phyloP scores from a whole-genome alignment of 2,113 vertebrate species.

The Porphyrio hochstetteri region DNA sequence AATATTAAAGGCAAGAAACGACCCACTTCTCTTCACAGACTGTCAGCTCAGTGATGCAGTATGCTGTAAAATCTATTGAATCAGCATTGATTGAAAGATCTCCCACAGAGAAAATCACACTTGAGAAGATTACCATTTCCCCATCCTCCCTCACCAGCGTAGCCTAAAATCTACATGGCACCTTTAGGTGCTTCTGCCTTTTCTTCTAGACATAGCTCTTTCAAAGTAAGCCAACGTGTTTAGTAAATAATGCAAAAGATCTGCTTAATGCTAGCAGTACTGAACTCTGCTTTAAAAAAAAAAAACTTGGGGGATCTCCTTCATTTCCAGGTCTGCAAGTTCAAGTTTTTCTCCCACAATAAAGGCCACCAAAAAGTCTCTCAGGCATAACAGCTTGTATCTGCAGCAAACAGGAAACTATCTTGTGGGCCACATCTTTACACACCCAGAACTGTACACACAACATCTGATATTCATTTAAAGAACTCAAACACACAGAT shows the following conservation, averaged over 20 bases:
- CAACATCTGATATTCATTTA: neutral
- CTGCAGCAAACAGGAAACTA: neutral
- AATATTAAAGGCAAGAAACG: neutral
- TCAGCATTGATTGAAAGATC: neutral
- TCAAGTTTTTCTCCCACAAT: neutral
- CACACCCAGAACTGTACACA: rapidly evolving
- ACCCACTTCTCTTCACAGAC: neutral
- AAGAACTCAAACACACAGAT: neutral
- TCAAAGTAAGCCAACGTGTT: neutral
- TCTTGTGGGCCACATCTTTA: neutral
- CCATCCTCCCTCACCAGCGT: neutral
- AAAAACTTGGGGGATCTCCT: neutral
- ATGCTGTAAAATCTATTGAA: neutral
- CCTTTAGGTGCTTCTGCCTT: neutral
- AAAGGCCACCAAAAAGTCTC: neutral
- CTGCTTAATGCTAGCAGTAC: neutral
- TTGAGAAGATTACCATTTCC: neutral
- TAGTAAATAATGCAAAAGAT: neutral
- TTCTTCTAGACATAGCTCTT: neutral
- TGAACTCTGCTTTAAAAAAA: neutral
- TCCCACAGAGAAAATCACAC: neutral
- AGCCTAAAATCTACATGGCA: neutral
- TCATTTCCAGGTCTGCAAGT: neutral
- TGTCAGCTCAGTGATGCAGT: neutral
- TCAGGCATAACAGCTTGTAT: neutral